Conservation (phyloP, 2,888 invertebrate species). For the Congeria kusceri region DNA sequence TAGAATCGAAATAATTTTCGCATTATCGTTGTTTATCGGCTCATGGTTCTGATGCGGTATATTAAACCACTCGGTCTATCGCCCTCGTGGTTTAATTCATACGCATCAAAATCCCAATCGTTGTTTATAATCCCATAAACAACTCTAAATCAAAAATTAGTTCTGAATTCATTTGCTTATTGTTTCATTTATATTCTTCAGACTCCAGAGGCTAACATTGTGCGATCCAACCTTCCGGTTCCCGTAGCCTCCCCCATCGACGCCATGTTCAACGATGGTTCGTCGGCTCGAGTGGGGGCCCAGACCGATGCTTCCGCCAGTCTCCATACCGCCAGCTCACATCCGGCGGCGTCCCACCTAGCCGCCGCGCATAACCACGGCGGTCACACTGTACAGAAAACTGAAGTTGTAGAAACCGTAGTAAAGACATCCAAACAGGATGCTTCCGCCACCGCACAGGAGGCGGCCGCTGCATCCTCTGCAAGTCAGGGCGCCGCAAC, state of each 20-base stretch:
- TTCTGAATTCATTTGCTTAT: too few species aligned
- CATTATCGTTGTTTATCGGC: too few species aligned
- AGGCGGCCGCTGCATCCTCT: conserved; percentile 18
- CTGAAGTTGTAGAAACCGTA: conserved; percentile 48
- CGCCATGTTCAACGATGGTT: conserved; percentile 5
- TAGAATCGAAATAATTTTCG: too few species aligned
- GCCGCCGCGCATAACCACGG: not conserved
- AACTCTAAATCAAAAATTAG: too few species aligned
- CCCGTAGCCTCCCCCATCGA: conserved; percentile 22
- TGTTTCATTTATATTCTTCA: conserved; percentile 1
- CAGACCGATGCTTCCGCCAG: not conserved
- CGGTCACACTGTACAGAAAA: conserved; percentile 14
- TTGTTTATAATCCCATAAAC: too few species aligned
- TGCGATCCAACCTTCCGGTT: conserved; percentile 11
- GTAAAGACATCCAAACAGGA: conserved; percentile 42
- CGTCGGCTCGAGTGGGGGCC: not conserved
- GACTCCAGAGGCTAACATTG: conserved; percentile 9
- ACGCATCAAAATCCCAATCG: too few species aligned
- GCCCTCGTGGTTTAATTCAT: too few species aligned
- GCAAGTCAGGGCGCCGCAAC: not conserved
- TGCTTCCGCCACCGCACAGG: conserved; percentile 35
- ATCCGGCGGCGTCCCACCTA: not conserved
- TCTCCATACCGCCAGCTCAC: not conserved
- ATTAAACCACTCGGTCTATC: too few species aligned
- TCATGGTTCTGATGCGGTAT: too few species aligned